Evolutionary conservation across 2,113 vertebrate genomes (phyloP).

Genomic region (Okapia johnstoni): DNA sequence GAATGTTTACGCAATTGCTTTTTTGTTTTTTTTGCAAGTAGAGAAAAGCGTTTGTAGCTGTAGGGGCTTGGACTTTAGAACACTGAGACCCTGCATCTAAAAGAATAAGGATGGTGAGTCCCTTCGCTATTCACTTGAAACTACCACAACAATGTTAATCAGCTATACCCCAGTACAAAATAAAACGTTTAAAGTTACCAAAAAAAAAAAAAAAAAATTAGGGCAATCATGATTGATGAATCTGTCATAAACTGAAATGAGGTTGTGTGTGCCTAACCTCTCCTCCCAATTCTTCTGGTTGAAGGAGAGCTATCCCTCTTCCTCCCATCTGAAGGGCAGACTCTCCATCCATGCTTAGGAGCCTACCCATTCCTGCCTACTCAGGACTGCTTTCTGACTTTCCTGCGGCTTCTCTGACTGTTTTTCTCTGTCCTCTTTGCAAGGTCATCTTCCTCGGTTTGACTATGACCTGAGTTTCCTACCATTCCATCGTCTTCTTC

Average conservation of each 20-base stretch:
- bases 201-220: background rate
- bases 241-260: background rate
- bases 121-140: too few species aligned
- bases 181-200: background rate
- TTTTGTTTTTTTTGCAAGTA: conserved; percentile 71
- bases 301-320: background rate
- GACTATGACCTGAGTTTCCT: background rate
- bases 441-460: background rate
- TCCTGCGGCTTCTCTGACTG: background rate
- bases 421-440: background rate
- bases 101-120: background rate
- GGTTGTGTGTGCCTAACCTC: background rate
- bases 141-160: background rate
- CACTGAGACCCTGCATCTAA: background rate
- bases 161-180: background rate
- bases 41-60: background rate
- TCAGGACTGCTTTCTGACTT: background rate
- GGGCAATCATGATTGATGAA: accelerated
- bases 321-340: background rate
- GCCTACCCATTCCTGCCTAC: background rate
- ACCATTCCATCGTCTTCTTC: background rate
- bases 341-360: background rate
- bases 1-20: conserved; percentile 67
- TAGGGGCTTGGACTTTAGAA: background rate
- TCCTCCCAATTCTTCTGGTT: background rate